Evolutionary conservation across 2,888 invertebrate species (phyloP), one percentile per base, ranked within the genome.

Genomic region (Harpalus rubripes): DNA sequence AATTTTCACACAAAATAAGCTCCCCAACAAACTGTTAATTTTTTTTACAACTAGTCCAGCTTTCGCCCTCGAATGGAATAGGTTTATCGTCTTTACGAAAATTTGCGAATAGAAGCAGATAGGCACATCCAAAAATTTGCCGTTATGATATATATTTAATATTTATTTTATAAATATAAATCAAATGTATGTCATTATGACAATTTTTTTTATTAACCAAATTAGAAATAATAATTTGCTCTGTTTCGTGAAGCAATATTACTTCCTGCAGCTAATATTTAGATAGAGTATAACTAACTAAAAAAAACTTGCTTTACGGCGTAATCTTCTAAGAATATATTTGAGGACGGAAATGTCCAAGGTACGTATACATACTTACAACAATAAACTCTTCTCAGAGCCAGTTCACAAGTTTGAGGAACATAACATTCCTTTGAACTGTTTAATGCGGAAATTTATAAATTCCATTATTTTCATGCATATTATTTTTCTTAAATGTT

Each of bases 291-390:
- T 10, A 8, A 12, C 32, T 52, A 12, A 52, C 7, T 10, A 52
- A 52, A 12, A 44, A 10, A 12, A 12, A 52, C 10, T 52, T 52
- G 44, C 44, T 44, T 44, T 44, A 10, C 0, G 44, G 10, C 44
- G 44, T 44, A 44, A 44, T 44, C 44, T 44, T 52, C 44, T 52
- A 52, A 52, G 44, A 52, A 52, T 52, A 52, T 10, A 52, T 52
- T 52, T 52, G 44, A 52, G 44, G 10, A 52, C 44, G 44, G 44
- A 52, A 52, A 52, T 52, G 44, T 52, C 44, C 44, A 52, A 8
- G 12, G 0, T 52, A 12, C 10, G 44, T 3, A 52, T 4, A 52
- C 44, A 52, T 52, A 12, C 44, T 52, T 52, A 10, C 44, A 52
- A 52, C 44, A 52, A 52, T 52, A 52, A 52, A 52, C 44, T 10